Conservation (phyloP, 2,888 invertebrate species). For the Imbricaverruca yamaguchii region DNA sequence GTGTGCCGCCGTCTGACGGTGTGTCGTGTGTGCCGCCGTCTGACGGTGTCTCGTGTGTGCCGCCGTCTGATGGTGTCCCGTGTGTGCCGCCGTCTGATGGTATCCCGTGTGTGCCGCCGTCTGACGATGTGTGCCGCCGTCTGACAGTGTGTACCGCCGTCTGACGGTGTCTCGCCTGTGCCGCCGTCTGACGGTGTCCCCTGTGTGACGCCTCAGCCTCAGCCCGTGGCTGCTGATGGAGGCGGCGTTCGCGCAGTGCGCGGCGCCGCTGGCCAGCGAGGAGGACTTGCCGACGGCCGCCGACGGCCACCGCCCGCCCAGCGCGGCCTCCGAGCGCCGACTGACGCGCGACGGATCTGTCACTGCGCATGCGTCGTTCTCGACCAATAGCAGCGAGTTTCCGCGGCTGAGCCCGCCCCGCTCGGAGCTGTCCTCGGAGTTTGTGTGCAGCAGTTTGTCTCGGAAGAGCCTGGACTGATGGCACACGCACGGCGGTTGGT, state of each 20-base stretch:
- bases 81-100: too few species aligned
- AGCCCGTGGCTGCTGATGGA: conserved; percentile 8
- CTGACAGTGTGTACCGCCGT: too few species aligned
- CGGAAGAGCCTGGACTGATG: background rate
- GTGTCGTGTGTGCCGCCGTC: too few species aligned
- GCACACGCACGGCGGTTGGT: background rate
- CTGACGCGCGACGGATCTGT: background rate
- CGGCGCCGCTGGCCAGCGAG: background rate
- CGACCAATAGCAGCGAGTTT: conserved; percentile 10
- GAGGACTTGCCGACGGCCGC: background rate
- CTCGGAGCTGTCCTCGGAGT: background rate
- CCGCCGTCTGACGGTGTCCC: too few species aligned
- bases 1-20: too few species aligned
- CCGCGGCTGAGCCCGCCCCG: conserved; percentile 4
- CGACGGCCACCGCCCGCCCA: background rate
- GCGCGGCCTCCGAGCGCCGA: background rate
- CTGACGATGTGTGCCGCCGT: too few species aligned
- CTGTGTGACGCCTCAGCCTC: background rate
- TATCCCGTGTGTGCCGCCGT: too few species aligned
- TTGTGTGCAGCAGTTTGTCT: background rate
- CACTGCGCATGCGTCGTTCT: conserved; percentile 1
- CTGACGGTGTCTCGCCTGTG: too few species aligned
- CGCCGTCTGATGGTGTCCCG: too few species aligned
- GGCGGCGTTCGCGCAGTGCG: background rate
- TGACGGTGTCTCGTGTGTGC: too few species aligned